Conservation (phyloP, 2,113 vertebrate genomes). For the Alouatta palliata region DNA sequence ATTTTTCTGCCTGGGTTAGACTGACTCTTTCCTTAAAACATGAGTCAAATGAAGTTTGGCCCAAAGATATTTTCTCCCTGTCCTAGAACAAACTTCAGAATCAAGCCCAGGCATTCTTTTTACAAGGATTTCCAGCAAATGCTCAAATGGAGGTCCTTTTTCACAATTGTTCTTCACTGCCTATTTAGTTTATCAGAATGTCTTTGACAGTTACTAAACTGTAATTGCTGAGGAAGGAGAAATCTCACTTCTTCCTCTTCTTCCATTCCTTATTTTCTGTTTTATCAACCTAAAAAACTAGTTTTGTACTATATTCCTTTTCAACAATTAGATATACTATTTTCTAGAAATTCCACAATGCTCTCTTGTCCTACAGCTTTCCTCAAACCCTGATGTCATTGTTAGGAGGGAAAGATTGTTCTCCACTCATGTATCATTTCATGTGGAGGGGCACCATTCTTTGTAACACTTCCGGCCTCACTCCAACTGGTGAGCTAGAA, state of each 20-base stretch:
- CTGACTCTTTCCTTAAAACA: background rate
- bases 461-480: background rate
- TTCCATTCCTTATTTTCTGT: background rate
- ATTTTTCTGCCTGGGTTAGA: background rate
- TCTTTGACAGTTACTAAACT: background rate
- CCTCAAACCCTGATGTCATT: background rate
- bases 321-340: background rate
- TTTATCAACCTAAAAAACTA: background rate
- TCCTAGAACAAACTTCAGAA: background rate
- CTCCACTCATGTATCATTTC: background rate
- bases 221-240: background rate
- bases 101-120: background rate
- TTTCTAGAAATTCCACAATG: background rate
- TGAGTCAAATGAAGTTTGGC: background rate
- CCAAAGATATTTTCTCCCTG: background rate
- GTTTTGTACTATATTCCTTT: background rate
- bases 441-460: background rate
- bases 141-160: background rate
- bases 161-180: background rate
- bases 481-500: background rate
- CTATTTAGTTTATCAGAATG: background rate
- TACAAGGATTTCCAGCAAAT: background rate
- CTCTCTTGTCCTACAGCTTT: background rate
- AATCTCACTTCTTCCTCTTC: background rate
- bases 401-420: background rate